Evolutionary conservation across 2,113 vertebrate species (phyloP).

Genomic region (Forbesichthys papilliferus): DNA sequence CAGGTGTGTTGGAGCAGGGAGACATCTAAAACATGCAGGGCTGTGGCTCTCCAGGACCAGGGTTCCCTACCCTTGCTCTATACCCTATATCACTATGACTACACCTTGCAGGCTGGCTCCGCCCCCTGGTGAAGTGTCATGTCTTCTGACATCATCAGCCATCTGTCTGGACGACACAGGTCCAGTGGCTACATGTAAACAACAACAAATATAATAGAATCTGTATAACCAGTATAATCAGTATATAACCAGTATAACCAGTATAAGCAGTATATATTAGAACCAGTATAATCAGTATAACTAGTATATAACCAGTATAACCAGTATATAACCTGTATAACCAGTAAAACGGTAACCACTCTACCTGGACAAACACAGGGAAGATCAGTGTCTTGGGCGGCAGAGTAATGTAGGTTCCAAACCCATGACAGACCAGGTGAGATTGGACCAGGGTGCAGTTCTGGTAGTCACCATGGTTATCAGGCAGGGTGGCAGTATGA

Average conservation of each 20-base stretch:
- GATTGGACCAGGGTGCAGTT: slow-evolving; percentile 87
- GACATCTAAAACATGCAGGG: no score
- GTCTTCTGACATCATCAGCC: slow-evolving; percentile 86
- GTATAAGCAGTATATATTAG: no score
- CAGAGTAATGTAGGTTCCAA: slow-evolving; percentile 81
- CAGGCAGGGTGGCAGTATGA: slow-evolving; percentile 69
- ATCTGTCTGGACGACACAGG: slow-evolving; percentile 86
- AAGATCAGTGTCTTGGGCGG: slow-evolving; percentile 92
- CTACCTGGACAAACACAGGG: slow-evolving; percentile 91
- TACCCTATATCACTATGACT: no score
- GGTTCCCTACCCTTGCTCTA: no score
- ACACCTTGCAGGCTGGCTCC: slow-evolving; percentile 81
- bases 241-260: no score
- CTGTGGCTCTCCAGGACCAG: no score
- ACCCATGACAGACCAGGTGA: slow-evolving; percentile 79
- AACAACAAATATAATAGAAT: not conserved
- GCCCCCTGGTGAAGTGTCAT: slow-evolving; percentile 85
- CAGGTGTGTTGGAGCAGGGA: no score
- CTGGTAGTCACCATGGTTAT: slow-evolving; percentile 84
- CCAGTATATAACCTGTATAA: no score
- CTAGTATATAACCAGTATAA: not conserved
- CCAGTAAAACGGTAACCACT: no score
- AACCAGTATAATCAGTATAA: not conserved
- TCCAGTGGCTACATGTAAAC: slow-evolving; percentile 82
- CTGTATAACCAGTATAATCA: no score